Evolutionary conservation across 2,113 vertebrate species (phyloP).

Genomic region (Geococcyx californianus): DNA sequence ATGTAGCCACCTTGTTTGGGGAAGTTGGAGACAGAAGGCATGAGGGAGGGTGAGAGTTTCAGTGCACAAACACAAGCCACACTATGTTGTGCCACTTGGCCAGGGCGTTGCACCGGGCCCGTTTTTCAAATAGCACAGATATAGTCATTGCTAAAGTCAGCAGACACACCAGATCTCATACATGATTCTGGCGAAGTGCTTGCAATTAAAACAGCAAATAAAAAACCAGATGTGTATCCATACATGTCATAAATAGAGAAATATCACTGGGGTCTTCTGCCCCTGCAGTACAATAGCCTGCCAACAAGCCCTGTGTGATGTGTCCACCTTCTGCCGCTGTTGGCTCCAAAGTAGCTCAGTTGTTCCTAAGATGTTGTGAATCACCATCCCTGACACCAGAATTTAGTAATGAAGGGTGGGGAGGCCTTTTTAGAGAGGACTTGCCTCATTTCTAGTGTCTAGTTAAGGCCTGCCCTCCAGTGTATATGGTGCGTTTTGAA

Average conservation of each 20-base stretch:
- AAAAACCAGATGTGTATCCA: not conserved
- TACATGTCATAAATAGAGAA: not conserved
- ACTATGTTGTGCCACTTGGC: not conserved
- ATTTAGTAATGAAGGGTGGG: not conserved
- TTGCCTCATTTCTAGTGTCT: not conserved
- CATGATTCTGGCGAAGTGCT: not conserved
- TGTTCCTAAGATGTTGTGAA: not conserved
- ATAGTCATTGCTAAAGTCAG: not conserved
- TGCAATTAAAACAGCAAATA: not conserved
- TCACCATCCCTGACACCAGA: not conserved
- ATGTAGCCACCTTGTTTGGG: not conserved
- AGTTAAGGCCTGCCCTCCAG: not conserved
- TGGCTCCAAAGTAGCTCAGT: not conserved
- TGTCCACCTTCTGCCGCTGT: not conserved
- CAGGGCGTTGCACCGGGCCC: rapidly evolving
- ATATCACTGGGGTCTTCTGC: not conserved
- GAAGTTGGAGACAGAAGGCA: rapidly evolving
- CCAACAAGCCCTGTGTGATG: not conserved
- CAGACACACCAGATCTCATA: not conserved
- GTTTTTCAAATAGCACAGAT: not conserved
- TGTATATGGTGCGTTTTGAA: not conserved
- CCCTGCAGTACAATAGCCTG: not conserved
- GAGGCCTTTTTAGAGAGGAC: not conserved
- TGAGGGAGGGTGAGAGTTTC: not conserved
- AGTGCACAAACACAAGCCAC: not conserved